Percentiles rank a stretch among this genome's conserved stretches.
Conservation (phyloP, 2,797 vertebrate species). For the Anableps anableps region DNA sequence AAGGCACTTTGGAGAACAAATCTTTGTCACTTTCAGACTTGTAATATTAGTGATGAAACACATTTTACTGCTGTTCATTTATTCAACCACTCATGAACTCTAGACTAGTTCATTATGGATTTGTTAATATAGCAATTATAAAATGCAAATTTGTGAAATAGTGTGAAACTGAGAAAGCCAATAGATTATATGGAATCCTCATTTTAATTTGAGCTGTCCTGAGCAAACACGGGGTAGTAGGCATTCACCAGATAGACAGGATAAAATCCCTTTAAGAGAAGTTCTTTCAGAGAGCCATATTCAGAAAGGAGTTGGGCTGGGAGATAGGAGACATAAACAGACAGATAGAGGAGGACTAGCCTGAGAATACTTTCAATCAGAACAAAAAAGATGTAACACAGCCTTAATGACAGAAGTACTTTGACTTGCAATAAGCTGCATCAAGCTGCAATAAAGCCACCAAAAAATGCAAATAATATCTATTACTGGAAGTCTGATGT, state of each 20-base stretch:
- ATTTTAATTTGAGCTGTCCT: background rate
- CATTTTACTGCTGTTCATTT: background rate
- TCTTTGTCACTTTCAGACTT: background rate
- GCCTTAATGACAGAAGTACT: too few relatives aligned
- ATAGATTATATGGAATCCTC: background rate
- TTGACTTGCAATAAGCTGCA: background rate
- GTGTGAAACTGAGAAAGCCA: background rate
- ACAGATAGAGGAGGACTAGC: too few relatives aligned
- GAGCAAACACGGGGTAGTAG: background rate
- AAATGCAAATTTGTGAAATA: background rate
- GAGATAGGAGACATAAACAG: background rate
- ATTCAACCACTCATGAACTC: background rate
- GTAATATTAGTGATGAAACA: background rate
- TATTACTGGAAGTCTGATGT: background rate
- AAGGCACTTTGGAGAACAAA: constrained; percentile 17
- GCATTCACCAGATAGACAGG: background rate
- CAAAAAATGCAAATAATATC: background rate
- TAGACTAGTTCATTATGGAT: background rate
- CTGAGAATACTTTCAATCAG: background rate
- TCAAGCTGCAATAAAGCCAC: background rate
- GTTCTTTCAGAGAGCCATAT: background rate
- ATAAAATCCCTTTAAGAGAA: background rate
- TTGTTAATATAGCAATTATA: background rate
- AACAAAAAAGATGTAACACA: background rate
- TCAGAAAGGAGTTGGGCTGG: background rate